Evolutionary conservation across 2,888 invertebrate genomes (phyloP).

Genomic region (Heteropelma amictum): DNA sequence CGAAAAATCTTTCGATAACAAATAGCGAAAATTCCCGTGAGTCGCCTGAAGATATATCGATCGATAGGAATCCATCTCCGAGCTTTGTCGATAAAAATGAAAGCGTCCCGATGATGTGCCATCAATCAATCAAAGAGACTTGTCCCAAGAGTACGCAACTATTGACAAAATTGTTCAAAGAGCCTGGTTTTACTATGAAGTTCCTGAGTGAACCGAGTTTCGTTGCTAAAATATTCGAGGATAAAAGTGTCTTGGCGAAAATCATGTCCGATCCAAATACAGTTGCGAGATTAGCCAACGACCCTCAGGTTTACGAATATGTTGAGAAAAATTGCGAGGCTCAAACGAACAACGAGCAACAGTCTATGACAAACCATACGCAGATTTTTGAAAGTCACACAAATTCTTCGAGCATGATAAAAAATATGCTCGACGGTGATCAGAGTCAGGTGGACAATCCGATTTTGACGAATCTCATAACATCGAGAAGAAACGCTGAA

Average conservation of each 20-base stretch:
- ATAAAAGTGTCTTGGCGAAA: slow-evolving; percentile 68
- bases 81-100: no score
- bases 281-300: slow-evolving; percentile 64
- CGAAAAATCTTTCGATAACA: no score
- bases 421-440: slow-evolving; percentile 62
- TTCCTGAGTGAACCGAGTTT: slow-evolving; percentile 58
- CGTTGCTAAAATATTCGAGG: slow-evolving; percentile 66
- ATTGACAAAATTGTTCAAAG: slow-evolving; percentile 60
- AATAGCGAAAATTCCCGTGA: no score
- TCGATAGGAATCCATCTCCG: no score
- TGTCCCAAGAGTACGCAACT: slow-evolving; percentile 57
- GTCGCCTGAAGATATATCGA: no score
- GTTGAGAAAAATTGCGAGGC: slow-evolving; percentile 60
- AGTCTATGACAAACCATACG: neutral
- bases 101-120: slow-evolving; percentile 35
- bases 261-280: slow-evolving; percentile 68
- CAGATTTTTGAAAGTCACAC: slow-evolving; percentile 50
- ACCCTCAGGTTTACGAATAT: slow-evolving; percentile 69
- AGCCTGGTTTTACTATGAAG: slow-evolving; percentile 59
- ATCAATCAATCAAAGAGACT: slow-evolving; percentile 60
- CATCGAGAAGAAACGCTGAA: slow-evolving; percentile 68
- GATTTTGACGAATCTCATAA: slow-evolving; percentile 73
- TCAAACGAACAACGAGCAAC: slow-evolving; percentile 11
- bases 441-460: slow-evolving; percentile 68
- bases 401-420: slow-evolving; percentile 63